Base-by-base conservation (phyloP, 1,140 invertebrate species). In the Aplysia californica region DNA sequence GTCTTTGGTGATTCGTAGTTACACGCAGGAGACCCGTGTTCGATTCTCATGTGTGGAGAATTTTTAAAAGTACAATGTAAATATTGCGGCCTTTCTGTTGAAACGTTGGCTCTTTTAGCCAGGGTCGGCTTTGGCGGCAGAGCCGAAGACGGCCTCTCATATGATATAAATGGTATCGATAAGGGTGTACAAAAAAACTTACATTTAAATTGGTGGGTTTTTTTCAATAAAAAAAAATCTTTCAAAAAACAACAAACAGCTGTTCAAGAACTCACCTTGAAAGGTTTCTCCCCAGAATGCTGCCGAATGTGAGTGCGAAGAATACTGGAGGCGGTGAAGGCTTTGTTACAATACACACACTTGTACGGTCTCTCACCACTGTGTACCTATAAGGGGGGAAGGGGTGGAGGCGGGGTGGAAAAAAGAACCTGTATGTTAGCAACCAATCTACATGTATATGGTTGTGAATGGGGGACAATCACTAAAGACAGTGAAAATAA, bases 321-420 rank as follows among this genome's bases (percentile, higher is more conserved):
- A 87, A 97, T 97, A 87, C 97, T 96, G 86, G 97, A 96, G 29
- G 96, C 92, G 69, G 96, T 97, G 88, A 98, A 98, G 85, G 96
- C 94, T 61, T 96, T 95, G 35, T 96, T 96, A 88, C 97, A 98
- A 87, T 96, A 94, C 84, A 97, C 97, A 80, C 89, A 90, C 77
- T 89, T 89, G 77, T 90, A 90, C 4, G 89, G 89, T 71, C 91
- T 73, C 71, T 89, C 95, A 93, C 87, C 88, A 61, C 87, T 88
- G 79, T 89, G 88, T 15, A 89, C 88, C 88, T 89, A n/a, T n/a
- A n/a, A n/a, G n/a, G n/a, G n/a, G n/a, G n/a, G n/a, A n/a, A n/a
- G n/a, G n/a, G n/a, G n/a, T n/a, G n/a, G n/a, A n/a, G n/a, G n/a
- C n/a, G n/a, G n/a, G n/a, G n/a, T n/a, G n/a, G n/a, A n/a, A n/a